Conservation (phyloP, 2,113 vertebrate species). For the Myrmophylax atrothorax region DNA sequence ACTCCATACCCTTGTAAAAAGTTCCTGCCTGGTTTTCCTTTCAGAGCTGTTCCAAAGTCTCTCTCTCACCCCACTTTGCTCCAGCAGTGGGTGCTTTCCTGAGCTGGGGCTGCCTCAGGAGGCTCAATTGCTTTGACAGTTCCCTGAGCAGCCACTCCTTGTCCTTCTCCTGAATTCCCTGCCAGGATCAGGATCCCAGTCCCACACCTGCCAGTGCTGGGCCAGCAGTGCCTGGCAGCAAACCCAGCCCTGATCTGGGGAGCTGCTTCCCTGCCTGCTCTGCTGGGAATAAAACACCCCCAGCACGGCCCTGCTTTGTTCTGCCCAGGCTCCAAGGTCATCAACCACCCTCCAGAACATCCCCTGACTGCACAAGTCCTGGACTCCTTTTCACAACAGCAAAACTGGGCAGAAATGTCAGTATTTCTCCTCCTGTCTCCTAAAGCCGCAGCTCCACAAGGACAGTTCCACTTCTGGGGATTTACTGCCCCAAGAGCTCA, state of each 20-base stretch:
- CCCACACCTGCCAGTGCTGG: no score
- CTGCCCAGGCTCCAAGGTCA: fast-evolving
- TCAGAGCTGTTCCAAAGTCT: background rate
- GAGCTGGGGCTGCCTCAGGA: background rate
- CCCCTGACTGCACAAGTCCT: background rate
- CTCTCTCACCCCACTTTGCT: background rate
- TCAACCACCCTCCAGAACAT: background rate
- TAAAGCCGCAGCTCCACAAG: background rate
- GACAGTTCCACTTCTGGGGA: background rate
- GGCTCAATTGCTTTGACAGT: background rate
- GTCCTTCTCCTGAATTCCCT: background rate
- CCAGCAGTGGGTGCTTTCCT: background rate
- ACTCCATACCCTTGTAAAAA: background rate
- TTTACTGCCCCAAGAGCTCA: no score
- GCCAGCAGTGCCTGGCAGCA: background rate
- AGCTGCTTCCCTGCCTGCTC: background rate
- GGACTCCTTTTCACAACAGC: background rate
- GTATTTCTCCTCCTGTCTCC: background rate
- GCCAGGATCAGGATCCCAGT: no score
- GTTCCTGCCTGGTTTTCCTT: background rate
- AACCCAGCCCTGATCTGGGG: background rate
- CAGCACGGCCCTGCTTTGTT: background rate
- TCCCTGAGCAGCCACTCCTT: background rate
- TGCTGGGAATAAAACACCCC: background rate
- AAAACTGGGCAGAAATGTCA: background rate